Conservation (phyloP, 2,797 vertebrate species). For the Cheirogaleus major region DNA sequence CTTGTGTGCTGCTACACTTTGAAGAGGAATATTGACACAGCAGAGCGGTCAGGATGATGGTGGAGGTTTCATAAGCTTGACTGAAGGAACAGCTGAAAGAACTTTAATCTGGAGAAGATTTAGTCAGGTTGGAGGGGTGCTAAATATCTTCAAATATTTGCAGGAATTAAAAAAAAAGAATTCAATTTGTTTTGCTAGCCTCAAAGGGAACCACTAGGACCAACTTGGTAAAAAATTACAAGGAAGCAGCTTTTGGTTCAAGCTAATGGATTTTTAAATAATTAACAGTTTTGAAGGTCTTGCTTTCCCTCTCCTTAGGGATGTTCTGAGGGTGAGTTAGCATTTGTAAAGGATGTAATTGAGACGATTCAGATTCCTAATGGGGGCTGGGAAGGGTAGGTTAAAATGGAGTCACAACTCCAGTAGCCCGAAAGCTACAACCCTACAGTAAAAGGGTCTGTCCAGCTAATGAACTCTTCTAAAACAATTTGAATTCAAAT, state of each 20-base stretch:
- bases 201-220: not conserved
- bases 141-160: conserved; percentile 62
- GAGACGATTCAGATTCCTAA: not conserved
- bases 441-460: not conserved
- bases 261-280: conserved; percentile 61
- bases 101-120: conserved; percentile 3
- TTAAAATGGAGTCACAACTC: not conserved
- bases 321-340: not conserved
- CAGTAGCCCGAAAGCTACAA: not conserved
- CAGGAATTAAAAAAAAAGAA: conserved; percentile 47
- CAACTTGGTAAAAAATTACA: not conserved
- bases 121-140: not conserved
- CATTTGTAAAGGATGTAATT: conserved; percentile 14
- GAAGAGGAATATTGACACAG: not conserved
- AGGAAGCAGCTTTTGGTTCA: conserved; percentile 13
- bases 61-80: not conserved
- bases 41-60: not conserved
- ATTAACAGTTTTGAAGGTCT: conserved; percentile 54
- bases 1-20: not conserved
- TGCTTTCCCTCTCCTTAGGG: not conserved
- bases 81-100: not conserved
- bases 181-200: conserved; percentile 42
- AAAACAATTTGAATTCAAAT: conserved; percentile 25
- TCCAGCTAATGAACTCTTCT: not conserved
- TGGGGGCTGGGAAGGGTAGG: no score